phyloP scores from a whole-genome alignment of 2,888 invertebrate species.

The Caenorhabditis sp. region DNA sequence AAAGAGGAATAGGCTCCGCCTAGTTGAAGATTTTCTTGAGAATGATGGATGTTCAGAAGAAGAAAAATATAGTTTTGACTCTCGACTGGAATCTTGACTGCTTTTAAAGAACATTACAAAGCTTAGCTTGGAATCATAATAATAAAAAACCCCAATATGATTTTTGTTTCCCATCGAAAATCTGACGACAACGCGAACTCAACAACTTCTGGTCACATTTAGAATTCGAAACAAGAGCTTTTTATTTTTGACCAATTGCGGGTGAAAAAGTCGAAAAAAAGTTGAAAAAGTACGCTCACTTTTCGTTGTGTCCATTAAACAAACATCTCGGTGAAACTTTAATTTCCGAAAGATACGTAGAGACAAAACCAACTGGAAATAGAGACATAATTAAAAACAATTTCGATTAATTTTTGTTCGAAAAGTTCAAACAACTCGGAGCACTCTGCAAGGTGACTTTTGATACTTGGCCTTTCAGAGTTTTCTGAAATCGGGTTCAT shows the following conservation, averaged over 20 bases:
- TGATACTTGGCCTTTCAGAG: neutral
- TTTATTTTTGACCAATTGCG: conserved; percentile 4
- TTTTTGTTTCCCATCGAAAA: neutral
- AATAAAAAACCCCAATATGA: neutral
- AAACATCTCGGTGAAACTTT: conserved; percentile 35
- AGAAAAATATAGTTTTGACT: neutral
- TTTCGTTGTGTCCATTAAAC: conserved; percentile 6
- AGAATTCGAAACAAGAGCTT: conserved; percentile 30
- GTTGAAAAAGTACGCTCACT: conserved; percentile 19
- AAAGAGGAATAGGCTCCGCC: conserved; percentile 14
- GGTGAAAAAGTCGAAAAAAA: conserved; percentile 1
- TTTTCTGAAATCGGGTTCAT: neutral
- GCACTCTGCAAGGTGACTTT: neutral
- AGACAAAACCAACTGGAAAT: conserved; percentile 7
- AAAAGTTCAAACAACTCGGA: conserved; percentile 24
- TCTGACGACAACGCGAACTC: neutral
- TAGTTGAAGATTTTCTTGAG: neutral
- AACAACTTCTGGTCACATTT: neutral
- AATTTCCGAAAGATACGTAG: conserved; percentile 28
- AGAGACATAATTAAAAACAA: conserved; percentile 23
- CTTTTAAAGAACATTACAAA: too few species aligned
- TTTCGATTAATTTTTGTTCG: conserved; percentile 5
- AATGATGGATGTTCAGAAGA: neutral
- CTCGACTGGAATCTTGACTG: neutral
- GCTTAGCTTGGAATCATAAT: too few species aligned